These are phyloP conservation scores for Myotis lucifugus DNA, from an alignment of 2,113 vertebrate genomes.

Conservation along the genomic window DNA sequence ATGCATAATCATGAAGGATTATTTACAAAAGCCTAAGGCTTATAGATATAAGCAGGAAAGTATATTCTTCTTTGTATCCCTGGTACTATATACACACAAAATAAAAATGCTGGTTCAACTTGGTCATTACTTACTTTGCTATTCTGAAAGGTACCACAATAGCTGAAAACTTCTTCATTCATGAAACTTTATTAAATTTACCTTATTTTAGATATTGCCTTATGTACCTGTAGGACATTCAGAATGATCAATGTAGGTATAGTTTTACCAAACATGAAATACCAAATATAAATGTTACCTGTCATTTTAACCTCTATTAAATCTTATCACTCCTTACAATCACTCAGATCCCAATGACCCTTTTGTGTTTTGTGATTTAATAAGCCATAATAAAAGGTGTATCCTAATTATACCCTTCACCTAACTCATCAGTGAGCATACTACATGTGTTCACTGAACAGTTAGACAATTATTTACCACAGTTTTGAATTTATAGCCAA, in stretches of 20 bases:
- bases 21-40: not conserved
- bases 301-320: constrained; percentile 7
- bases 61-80: not conserved
- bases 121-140: not conserved
- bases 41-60: not conserved
- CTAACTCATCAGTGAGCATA: constrained; percentile 56
- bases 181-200: not conserved
- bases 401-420: constrained; percentile 69
- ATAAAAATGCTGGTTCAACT: not conserved
- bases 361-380: constrained; percentile 57
- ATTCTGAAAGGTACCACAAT: not conserved
- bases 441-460: not conserved
- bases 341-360: constrained; percentile 43
- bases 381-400: constrained; percentile 58
- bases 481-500: constrained; percentile 48
- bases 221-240: not conserved
- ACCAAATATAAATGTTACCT: constrained; percentile 28
- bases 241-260: not conserved
- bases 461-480: constrained; percentile 58
- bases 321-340: constrained; percentile 40
- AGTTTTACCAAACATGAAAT: not conserved
- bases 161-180: not conserved
- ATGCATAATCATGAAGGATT: not conserved
- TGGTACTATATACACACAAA: not conserved
- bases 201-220: not conserved